Conservation (phyloP, 2,113 vertebrate species). For the Gallinago undulata region DNA sequence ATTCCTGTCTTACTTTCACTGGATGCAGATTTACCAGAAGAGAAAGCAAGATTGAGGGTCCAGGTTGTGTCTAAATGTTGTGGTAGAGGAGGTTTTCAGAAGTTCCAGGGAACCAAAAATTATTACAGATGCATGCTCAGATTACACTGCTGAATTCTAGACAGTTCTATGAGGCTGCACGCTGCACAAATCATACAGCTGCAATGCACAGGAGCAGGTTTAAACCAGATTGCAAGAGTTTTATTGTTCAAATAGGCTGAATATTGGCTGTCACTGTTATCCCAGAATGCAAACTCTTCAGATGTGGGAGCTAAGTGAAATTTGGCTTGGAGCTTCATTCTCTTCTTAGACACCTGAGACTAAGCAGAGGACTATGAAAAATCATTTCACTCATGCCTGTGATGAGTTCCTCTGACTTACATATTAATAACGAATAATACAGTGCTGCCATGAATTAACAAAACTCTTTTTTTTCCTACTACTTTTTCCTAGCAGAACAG, state of each 20-base stretch:
- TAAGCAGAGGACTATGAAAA: not conserved
- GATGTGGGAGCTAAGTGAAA: not conserved
- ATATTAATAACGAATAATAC: not conserved
- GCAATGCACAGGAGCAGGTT: not conserved
- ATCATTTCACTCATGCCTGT: not conserved
- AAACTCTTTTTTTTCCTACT: not conserved
- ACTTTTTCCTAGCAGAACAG: not conserved
- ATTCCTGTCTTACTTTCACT: not conserved
- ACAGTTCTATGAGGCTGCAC: not conserved
- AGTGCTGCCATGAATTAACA: not conserved
- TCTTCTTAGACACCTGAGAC: not conserved
- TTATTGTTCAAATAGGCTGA: slow-evolving; percentile 6
- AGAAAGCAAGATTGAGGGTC: not conserved
- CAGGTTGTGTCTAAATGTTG: not conserved
- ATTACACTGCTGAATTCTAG: not conserved
- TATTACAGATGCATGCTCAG: not conserved
- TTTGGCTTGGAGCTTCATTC: not conserved
- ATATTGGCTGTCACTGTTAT: not conserved
- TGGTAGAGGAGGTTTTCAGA: not conserved
- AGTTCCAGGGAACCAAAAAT: not conserved
- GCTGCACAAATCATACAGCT: not conserved
- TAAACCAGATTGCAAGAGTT: not conserved
- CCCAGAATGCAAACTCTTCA: not conserved
- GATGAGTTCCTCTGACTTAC: not conserved
- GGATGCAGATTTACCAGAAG: not conserved